phyloP scores from a whole-genome alignment of 2,888 invertebrate species.

The Glyphotaelius pellucidus region DNA sequence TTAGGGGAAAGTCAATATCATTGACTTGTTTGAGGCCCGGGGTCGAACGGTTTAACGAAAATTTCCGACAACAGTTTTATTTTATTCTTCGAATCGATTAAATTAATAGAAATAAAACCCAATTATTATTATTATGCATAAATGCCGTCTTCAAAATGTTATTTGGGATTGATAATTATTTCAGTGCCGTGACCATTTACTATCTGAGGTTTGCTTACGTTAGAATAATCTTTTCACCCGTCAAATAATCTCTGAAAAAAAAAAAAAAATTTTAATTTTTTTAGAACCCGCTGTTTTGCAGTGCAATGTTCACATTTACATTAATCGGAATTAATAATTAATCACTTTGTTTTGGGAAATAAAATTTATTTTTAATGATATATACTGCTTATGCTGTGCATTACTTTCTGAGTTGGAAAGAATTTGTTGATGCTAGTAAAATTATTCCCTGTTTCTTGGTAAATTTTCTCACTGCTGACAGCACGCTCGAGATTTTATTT shows the following conservation, averaged over 20 bases:
- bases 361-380: background rate
- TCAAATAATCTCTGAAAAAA: too few relatives aligned
- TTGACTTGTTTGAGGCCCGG: too few relatives aligned
- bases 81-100: too few relatives aligned
- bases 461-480: background rate
- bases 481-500: background rate
- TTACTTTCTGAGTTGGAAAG: background rate
- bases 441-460: background rate
- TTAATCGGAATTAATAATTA: background rate
- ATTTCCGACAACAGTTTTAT: too few relatives aligned
- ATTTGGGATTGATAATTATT: background rate
- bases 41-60: too few relatives aligned
- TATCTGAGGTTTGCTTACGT: background rate
- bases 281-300: background rate
- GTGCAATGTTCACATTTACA: background rate
- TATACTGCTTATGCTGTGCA: background rate
- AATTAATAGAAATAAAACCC: too few relatives aligned
- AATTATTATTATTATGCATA: too few relatives aligned
- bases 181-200: background rate
- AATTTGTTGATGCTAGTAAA: background rate
- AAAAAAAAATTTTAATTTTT: too few relatives aligned
- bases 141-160: too few relatives aligned
- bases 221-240: background rate
- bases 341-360: background rate
- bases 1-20: too few relatives aligned